Conservation (phyloP, 1,140 invertebrate genomes). For the Zelostemma sp. region DNA sequence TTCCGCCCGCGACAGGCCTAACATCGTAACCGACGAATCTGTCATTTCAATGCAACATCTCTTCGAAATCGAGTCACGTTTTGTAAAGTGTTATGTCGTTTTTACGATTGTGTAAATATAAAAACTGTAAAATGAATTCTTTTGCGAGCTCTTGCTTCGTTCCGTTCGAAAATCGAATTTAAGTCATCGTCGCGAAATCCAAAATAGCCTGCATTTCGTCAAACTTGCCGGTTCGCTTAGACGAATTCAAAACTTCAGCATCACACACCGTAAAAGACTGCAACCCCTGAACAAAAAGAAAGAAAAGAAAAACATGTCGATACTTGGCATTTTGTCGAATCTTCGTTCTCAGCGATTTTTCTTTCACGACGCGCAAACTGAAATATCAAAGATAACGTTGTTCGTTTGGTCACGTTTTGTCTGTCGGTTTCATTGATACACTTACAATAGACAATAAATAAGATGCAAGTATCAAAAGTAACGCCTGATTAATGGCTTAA, state of each 20-base stretch:
- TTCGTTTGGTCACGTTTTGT: background rate
- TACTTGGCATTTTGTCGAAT: background rate
- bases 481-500: conserved; percentile 50
- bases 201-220: background rate
- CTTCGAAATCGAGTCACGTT: conserved; percentile 2
- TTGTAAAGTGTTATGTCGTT: conserved; percentile 7
- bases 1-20: background rate
- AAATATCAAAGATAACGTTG: background rate
- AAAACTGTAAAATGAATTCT: background rate
- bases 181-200: background rate
- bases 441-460: conserved; percentile 66
- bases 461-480: conserved; percentile 65
- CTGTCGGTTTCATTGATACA: conserved; percentile 21
- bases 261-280: background rate
- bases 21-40: too few species aligned
- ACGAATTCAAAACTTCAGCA: too few species aligned
- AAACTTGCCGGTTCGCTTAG: background rate
- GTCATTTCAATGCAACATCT: background rate
- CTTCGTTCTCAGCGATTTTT: background rate
- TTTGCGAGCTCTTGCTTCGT: background rate
- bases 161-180: background rate
- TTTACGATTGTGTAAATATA: conserved; percentile 5
- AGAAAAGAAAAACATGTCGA: background rate
- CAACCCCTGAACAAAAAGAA: background rate
- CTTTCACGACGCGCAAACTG: background rate